phyloP scores from a whole-genome alignment of 1,140 invertebrate species.

The Papilio glaucus region DNA sequence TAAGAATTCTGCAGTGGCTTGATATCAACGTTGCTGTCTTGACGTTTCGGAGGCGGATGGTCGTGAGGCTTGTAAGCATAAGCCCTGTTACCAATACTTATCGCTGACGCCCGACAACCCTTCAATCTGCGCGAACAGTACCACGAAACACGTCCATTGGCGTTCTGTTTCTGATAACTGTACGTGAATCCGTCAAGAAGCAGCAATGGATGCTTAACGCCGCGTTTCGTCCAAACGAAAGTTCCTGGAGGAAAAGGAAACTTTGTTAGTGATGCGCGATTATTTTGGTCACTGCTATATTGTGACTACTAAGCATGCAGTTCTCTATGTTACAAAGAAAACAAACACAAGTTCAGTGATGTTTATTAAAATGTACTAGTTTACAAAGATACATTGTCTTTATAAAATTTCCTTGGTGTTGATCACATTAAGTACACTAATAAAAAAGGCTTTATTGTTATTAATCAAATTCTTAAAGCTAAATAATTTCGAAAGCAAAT shows the following conservation, averaged over 20 bases:
- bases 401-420: too few species aligned
- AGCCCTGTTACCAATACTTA: slow-evolving; percentile 62
- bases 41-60: slow-evolving; percentile 63
- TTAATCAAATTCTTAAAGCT: too few species aligned
- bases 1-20: slow-evolving; percentile 13
- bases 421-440: too few species aligned
- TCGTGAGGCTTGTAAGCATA: slow-evolving; percentile 64
- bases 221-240: slow-evolving; percentile 73
- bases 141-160: slow-evolving; percentile 72
- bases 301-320: background rate
- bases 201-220: slow-evolving; percentile 71
- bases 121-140: slow-evolving; percentile 74
- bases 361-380: background rate
- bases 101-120: slow-evolving; percentile 70
- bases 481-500: too few species aligned
- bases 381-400: too few species aligned
- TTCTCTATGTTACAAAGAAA: background rate
- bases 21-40: slow-evolving; percentile 24
- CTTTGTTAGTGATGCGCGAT: background rate
- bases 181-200: slow-evolving; percentile 69
- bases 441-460: too few species aligned
- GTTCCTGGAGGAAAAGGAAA: slow-evolving; percentile 50
- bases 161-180: slow-evolving; percentile 76
- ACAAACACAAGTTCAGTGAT: background rate
- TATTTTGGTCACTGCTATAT: background rate